Percentiles rank a stretch among this genome's conserved stretches.
Evolutionary conservation across 2,888 invertebrate species (phyloP).

Genomic region (Prenolepis imparis): DNA sequence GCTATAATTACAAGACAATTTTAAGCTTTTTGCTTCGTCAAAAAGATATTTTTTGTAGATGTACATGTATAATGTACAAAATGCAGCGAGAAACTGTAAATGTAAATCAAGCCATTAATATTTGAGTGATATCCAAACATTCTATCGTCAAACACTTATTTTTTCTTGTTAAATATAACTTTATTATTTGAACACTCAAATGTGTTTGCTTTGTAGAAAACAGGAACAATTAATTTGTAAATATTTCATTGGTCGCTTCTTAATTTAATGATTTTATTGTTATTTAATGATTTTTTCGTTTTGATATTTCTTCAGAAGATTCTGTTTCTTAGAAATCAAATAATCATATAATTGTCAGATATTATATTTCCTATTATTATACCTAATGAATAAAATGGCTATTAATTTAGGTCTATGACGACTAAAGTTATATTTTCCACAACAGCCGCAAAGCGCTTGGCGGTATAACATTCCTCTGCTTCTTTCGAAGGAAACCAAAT

Average conservation of each 20-base stretch:
- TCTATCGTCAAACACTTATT: not conserved
- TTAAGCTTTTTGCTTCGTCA: conserved; percentile 26
- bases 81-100: not conserved
- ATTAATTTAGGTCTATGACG: not conserved
- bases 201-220: not conserved
- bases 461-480: not conserved
- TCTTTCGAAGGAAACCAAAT: conserved; percentile 33
- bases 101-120: not conserved
- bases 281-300: too few relatives aligned
- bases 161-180: not conserved
- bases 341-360: not conserved
- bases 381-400: not conserved
- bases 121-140: not conserved
- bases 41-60: not conserved
- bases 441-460: not conserved
- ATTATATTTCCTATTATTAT: not conserved
- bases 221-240: not conserved
- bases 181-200: not conserved
- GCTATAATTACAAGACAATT: conserved; percentile 66
- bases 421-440: not conserved
- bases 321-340: not conserved
- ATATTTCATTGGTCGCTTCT: not conserved
- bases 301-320: not conserved
- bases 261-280: not conserved
- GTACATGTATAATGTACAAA: not conserved